Evolutionary conservation across 1,140 invertebrate genomes (phyloP).

Genomic region (Drosophila ficusphila): DNA sequence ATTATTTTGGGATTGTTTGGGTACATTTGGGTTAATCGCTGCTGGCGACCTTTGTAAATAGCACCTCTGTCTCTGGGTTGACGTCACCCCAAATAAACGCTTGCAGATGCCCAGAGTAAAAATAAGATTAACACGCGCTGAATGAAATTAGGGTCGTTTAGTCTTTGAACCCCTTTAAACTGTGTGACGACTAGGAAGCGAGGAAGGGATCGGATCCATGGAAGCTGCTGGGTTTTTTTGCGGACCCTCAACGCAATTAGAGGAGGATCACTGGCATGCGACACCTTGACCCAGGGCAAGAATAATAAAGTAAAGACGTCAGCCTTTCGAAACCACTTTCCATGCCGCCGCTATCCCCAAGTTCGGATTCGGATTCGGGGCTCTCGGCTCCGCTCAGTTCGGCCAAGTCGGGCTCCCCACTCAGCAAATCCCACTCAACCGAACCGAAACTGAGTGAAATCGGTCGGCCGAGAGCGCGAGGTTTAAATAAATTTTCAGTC

Average conservation of each 20-base stretch:
- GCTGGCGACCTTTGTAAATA: constrained; percentile 13
- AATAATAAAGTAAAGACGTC: constrained; percentile 21
- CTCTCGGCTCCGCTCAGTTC: constrained; percentile 11
- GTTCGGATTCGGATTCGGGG: neutral
- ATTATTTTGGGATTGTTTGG: constrained; percentile 55
- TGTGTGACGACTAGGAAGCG: neutral
- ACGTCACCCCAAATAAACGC: constrained; percentile 20
- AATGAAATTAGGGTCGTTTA: constrained; percentile 9
- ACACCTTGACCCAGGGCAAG: constrained; percentile 43
- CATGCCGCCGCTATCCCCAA: constrained; percentile 13
- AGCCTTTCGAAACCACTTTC: constrained; percentile 25
- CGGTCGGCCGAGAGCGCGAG: constrained; percentile 51
- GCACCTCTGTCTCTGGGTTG: constrained; percentile 6
- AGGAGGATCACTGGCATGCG: constrained; percentile 23
- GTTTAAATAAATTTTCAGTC: constrained; percentile 82
- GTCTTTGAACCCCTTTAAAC: constrained; percentile 6
- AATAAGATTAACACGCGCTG: constrained; percentile 11
- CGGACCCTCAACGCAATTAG: constrained; percentile 1
- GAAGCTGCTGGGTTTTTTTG: neutral
- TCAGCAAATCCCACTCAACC: constrained; percentile 38
- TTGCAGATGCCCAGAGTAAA: constrained; percentile 9
- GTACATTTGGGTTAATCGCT: constrained; percentile 42
- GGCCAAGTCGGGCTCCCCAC: too few relatives aligned
- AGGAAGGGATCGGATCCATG: neutral
- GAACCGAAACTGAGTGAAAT: constrained; percentile 38